phyloP scores from a whole-genome alignment of 2,888 invertebrate genomes.

The Drosophila neonasuta region DNA sequence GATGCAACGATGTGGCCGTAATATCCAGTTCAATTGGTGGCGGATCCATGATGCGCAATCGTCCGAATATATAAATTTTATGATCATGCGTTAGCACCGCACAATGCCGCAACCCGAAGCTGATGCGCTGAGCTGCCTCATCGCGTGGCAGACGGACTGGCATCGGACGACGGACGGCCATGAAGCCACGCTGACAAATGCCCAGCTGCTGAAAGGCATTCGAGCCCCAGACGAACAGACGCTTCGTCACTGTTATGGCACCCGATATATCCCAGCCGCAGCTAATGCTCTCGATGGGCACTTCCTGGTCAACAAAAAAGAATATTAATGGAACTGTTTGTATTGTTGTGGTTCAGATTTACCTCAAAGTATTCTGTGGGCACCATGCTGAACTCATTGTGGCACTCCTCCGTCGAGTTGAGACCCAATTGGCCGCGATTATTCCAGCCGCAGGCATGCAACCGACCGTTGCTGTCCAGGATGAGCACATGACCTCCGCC shows the following conservation, averaged over 20 bases:
- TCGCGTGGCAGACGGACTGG: conserved; percentile 76
- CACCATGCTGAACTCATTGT: conserved; percentile 82
- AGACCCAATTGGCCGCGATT: conserved; percentile 88
- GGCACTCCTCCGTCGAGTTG: conserved; percentile 71
- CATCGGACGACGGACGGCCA: conserved; percentile 79
- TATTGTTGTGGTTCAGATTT: neutral
- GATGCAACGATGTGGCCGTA: conserved; percentile 76
- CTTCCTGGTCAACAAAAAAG: conserved; percentile 82
- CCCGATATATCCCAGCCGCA: conserved; percentile 93
- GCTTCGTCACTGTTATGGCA: conserved; percentile 87
- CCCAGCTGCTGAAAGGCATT: conserved; percentile 91
- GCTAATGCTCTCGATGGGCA: conserved; percentile 86
- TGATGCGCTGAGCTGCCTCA: conserved; percentile 72
- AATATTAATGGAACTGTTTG: neutral
- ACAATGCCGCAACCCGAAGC: conserved; percentile 80
- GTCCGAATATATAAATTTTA: conserved; percentile 80
- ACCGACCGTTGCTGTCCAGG: conserved; percentile 86
- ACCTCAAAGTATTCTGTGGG: conserved; percentile 83
- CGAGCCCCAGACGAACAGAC: conserved; percentile 92
- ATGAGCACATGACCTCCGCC: conserved; percentile 91
- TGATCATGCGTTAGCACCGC: conserved; percentile 79
- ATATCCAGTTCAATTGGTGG: conserved; percentile 76
- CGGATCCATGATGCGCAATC: conserved; percentile 75
- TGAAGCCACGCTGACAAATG: conserved; percentile 83
- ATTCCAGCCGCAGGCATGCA: conserved; percentile 91